Evolutionary conservation across 2,888 invertebrate species (phyloP), one percentile per base, ranked within the genome.

Genomic region (Tachina lurida): DNA sequence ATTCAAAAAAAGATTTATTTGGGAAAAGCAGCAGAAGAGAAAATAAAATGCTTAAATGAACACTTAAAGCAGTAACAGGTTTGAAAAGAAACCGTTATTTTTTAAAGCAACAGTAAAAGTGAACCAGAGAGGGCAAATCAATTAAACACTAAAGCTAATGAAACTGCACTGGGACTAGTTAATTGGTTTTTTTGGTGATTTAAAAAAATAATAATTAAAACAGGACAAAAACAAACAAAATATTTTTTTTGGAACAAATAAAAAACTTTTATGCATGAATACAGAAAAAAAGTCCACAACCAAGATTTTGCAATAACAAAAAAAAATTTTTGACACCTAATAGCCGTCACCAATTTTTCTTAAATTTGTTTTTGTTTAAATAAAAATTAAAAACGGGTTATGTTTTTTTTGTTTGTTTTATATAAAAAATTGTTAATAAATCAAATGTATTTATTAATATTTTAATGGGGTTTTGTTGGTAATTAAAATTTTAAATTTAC

Each of bases 391-490:
- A 71, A 81, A 74, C 62, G 31, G 31, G 68, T 82, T 85, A 62
- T 43, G 43, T 74, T 54, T 12, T 78, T 73, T 68, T 68, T 49
- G 49, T 80, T 84, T 86, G 45, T 71, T 86, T 86, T 86, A 73
- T 83, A 73, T 39, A 83, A 86, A 31, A 83, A 83, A 71, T 75
- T 83, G 79, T 86, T 86, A 86, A 86, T 86, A 80, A 83, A 86
- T 86, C 86, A 86, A 80, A 73, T 86, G 76, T 86, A 74, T 85
- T 85, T 86, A 86, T 86, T 86, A 84, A 77, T 79, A 75, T 70
- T 77, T 73, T 67, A 77, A 77, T 49, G 17, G 45, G 54, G 15
- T 19, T 56, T 68, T 73, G 68, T 70, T 43, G 62, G 63, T 80
- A 70, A 79, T 83, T 77, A 62, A 63, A 54, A 45, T 45, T 74